Percentiles rank a stretch among this genome's conserved stretches.
These are phyloP conservation scores for Leucophenga montana DNA, from an alignment of 2,888 invertebrate species.

Conservation along the genomic window DNA sequence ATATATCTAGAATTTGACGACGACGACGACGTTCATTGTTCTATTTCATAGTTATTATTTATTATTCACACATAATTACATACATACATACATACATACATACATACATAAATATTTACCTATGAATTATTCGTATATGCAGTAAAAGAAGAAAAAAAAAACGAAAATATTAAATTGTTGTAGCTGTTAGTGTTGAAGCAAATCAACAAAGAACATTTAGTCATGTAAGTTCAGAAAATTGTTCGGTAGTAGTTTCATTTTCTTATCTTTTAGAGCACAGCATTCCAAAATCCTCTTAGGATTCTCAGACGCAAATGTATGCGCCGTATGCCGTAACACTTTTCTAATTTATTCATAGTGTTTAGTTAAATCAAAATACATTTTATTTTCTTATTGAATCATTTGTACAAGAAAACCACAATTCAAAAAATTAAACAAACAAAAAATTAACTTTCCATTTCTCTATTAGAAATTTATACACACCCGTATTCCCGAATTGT, in stretches of 20 bases:
- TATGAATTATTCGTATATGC: neutral
- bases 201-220: conserved; percentile 4
- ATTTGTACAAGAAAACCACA: conserved; percentile 9
- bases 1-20: neutral
- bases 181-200: conserved; percentile 5
- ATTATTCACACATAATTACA: conserved; percentile 23
- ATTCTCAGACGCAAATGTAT: no score
- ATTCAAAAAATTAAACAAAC: no score
- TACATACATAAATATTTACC: neutral
- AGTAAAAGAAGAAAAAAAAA: neutral
- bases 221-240: conserved; percentile 10
- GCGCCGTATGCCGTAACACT: neutral
- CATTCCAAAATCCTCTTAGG: neutral
- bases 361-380: neutral
- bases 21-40: conserved; percentile 39
- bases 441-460: conserved; percentile 26
- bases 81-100: conserved; percentile 28
- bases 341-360: neutral
- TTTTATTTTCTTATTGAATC: neutral
- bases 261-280: neutral
- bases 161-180: conserved; percentile 14
- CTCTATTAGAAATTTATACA: conserved; percentile 14
- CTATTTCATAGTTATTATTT: conserved; percentile 44
- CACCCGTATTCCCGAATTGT: neutral
- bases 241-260: neutral